Conservation (phyloP, 2,888 invertebrate species). For the Papilio elwesi region DNA sequence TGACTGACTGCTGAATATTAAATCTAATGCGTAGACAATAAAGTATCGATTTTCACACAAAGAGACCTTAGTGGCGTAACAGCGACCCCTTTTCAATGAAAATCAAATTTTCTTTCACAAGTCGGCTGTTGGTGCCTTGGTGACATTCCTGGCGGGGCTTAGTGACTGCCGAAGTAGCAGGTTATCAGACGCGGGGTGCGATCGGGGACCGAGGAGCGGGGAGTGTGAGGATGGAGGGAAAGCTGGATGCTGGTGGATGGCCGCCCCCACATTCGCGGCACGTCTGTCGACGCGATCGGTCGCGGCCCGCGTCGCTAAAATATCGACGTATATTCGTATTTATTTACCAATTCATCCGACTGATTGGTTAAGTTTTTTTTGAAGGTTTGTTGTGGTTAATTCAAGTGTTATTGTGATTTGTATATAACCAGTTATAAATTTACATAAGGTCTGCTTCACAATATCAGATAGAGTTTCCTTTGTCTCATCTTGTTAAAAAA, state of each 20-base stretch:
- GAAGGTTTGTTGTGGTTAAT: conserved; percentile 76
- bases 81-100: conserved; percentile 77
- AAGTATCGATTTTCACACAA: conserved; percentile 70
- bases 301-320: conserved; percentile 60
- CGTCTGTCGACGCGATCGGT: conserved; percentile 67
- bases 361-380: conserved; percentile 49
- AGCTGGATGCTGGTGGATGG: conserved; percentile 71
- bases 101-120: conserved; percentile 78
- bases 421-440: conserved; percentile 55
- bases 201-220: conserved; percentile 52
- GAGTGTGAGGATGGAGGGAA: conserved; percentile 58
- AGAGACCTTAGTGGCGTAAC: conserved; percentile 61
- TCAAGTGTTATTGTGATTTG: conserved; percentile 72
- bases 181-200: conserved; percentile 74
- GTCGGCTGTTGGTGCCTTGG: conserved; percentile 70
- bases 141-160: conserved; percentile 80
- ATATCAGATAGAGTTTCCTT: conserved; percentile 14
- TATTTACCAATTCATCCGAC: conserved; percentile 63
- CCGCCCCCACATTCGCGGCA: conserved; percentile 77
- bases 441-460: background rate
- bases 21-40: conserved; percentile 62
- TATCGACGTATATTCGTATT: conserved; percentile 42
- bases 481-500: conserved; percentile 26
- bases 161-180: conserved; percentile 84
- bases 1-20: conserved; percentile 41